phyloP scores from a whole-genome alignment of 2,797 vertebrate genomes.

The Pelodytes ibericus region DNA sequence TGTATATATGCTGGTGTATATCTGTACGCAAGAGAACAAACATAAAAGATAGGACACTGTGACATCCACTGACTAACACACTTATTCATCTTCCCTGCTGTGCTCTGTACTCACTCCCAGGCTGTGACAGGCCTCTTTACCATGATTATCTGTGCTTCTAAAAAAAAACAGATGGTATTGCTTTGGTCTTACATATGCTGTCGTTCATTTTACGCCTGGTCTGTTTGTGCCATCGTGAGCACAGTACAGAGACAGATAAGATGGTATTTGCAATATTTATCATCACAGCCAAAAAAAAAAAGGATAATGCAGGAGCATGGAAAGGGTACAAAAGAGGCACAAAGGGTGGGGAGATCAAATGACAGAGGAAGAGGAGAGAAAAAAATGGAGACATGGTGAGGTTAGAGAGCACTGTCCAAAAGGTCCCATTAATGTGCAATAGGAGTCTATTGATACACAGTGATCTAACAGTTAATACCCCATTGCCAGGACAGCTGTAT shows the following conservation, averaged over 20 bases:
- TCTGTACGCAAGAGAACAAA: background rate
- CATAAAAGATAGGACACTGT: background rate
- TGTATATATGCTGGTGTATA: no score
- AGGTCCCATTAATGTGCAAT: no score
- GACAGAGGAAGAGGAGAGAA: background rate
- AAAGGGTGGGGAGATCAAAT: background rate
- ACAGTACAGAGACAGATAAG: background rate
- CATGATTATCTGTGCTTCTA: background rate
- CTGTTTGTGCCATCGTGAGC: background rate
- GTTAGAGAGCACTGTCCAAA: no score
- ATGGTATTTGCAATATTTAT: constrained; percentile 3
- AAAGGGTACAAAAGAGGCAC: background rate
- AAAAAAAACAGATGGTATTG: background rate
- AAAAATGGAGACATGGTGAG: background rate
- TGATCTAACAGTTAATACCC: no score
- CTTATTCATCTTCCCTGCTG: background rate
- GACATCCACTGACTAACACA: background rate
- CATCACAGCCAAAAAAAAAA: background rate
- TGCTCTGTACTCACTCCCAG: background rate
- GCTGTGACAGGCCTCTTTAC: background rate
- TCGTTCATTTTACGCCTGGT: background rate
- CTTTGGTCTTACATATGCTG: background rate
- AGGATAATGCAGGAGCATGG: background rate
- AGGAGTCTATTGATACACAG: no score
- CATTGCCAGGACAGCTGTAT: no score